phyloP scores from a whole-genome alignment of 2,888 invertebrate species.

The Lithosia quadra region DNA sequence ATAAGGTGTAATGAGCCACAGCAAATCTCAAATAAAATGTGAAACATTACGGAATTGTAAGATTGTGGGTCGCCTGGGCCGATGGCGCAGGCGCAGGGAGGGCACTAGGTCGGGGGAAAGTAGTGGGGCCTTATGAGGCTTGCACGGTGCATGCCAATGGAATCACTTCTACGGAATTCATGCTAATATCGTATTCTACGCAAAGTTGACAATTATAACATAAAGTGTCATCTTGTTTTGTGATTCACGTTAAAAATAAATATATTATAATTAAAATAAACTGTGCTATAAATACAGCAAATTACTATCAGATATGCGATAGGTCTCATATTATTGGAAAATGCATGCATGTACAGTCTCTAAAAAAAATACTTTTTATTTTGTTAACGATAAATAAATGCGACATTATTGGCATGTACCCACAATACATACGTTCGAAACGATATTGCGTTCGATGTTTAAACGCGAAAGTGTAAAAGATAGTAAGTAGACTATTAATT shows the following conservation, averaged over 20 bases:
- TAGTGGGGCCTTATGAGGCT: slow-evolving; percentile 73
- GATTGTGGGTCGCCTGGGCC: slow-evolving; percentile 77
- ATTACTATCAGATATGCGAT: too few relatives aligned
- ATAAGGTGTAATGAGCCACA: slow-evolving; percentile 73
- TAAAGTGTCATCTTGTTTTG: slow-evolving; percentile 14
- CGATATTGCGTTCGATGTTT: too few relatives aligned
- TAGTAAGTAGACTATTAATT: too few relatives aligned
- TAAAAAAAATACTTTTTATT: too few relatives aligned
- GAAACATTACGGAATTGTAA: slow-evolving; percentile 80
- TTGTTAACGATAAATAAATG: too few relatives aligned
- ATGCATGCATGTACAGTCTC: too few relatives aligned
- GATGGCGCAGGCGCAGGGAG: slow-evolving; percentile 66
- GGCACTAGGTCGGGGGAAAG: slow-evolving; percentile 87
- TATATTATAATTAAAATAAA: background rate
- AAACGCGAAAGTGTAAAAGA: too few relatives aligned
- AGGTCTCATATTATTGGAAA: too few relatives aligned
- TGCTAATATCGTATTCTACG: slow-evolving; percentile 39
- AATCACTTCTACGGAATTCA: slow-evolving; percentile 64
- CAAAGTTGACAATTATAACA: slow-evolving; percentile 37
- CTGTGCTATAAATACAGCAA: too few relatives aligned
- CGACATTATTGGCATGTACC: too few relatives aligned
- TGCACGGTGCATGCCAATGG: slow-evolving; percentile 74
- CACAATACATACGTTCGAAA: too few relatives aligned
- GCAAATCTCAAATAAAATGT: slow-evolving; percentile 79
- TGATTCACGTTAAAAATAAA: background rate